Conservation (phyloP, 2,113 vertebrate genomes). For the Jacana jacana region DNA sequence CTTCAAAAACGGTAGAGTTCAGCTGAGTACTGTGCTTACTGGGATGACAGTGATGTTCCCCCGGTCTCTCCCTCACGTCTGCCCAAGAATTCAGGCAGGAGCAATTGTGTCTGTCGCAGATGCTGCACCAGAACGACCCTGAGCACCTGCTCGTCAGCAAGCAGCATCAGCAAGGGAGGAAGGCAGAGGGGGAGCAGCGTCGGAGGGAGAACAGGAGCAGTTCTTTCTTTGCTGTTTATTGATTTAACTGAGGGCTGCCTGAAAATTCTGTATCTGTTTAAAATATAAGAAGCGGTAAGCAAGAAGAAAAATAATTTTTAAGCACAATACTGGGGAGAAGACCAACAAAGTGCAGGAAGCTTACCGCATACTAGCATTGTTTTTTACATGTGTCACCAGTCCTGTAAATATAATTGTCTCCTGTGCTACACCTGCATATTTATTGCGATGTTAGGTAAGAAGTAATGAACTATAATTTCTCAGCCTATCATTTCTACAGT, state of each 20-base stretch:
- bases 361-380: fast-evolving
- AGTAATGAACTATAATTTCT: background rate
- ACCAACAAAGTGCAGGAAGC: background rate
- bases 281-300: background rate
- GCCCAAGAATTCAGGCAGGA: background rate
- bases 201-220: background rate
- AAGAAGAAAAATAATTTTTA: background rate
- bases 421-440: background rate
- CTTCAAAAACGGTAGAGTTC: background rate
- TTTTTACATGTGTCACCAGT: background rate
- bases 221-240: background rate
- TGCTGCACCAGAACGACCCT: background rate
- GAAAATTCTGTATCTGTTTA: background rate
- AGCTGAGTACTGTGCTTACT: background rate
- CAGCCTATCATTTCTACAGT: background rate
- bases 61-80: background rate
- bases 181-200: fast-evolving
- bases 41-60: background rate
- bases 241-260: background rate
- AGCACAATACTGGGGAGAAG: background rate
- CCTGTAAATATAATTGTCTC: background rate
- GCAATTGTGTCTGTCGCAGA: background rate
- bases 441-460: background rate
- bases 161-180: fast-evolving
- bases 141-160: background rate